Evolutionary conservation across 2,888 invertebrate species (phyloP).

Genomic region (Amiota communis): DNA sequence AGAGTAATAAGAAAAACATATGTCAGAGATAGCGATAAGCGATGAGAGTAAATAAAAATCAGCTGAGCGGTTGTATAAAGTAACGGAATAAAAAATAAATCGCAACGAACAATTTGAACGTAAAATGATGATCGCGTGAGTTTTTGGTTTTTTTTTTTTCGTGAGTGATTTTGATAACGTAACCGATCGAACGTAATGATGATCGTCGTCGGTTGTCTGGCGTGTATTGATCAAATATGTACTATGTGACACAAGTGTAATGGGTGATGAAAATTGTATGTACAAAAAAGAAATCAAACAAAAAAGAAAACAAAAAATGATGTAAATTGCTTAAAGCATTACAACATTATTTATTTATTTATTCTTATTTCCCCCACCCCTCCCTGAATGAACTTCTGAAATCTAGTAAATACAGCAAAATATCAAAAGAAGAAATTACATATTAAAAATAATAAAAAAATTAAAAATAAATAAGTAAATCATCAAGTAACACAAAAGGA

Average conservation of each 20-base stretch:
- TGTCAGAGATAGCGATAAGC: too few species aligned
- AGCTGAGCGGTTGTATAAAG: slow-evolving; percentile 47
- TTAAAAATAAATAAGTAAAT: slow-evolving; percentile 36
- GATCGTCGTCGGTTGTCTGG: too few species aligned
- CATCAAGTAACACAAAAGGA: slow-evolving; percentile 38
- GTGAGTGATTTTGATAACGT: slow-evolving; percentile 10
- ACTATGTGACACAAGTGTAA: slow-evolving; percentile 40
- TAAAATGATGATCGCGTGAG: slow-evolving; percentile 25
- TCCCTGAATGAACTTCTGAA: not conserved
- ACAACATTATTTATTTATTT: slow-evolving; percentile 22
- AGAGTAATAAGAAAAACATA: too few species aligned
- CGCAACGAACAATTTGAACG: slow-evolving; percentile 18
- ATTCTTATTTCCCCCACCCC: not conserved
- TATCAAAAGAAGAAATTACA: slow-evolving; percentile 37
- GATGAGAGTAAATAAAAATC: slow-evolving; percentile 57
- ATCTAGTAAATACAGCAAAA: not conserved
- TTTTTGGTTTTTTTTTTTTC: not conserved
- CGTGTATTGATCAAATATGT: slow-evolving; percentile 29
- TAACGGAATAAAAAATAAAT: too few species aligned
- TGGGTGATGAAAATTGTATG: slow-evolving; percentile 44
- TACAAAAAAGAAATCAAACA: slow-evolving; percentile 21
- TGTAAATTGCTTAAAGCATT: slow-evolving; percentile 32
- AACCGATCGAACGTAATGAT: slow-evolving; percentile 47
- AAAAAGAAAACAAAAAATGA: slow-evolving; percentile 32
- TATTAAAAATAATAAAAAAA: slow-evolving; percentile 42